phyloP scores from a whole-genome alignment of 2,113 vertebrate genomes.

The Hymenochirus boettgeri region DNA sequence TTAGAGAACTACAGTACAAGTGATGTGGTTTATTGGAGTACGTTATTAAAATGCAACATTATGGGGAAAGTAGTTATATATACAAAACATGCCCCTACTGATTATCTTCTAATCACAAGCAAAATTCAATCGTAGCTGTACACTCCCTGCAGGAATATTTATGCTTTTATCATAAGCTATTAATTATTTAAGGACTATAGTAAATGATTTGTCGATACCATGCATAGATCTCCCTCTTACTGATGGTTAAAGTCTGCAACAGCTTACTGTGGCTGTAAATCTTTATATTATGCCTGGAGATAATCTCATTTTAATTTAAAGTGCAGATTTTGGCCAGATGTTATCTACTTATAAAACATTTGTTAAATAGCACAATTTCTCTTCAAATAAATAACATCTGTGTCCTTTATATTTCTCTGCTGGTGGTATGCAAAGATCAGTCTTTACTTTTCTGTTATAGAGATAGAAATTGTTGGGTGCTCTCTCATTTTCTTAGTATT shows the following conservation, averaged over 20 bases:
- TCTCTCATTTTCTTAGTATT: slow-evolving; percentile 11
- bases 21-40: too few species aligned
- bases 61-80: too few species aligned
- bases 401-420: slow-evolving; percentile 22
- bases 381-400: slow-evolving; percentile 46
- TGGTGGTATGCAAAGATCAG: slow-evolving; percentile 31
- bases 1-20: too few species aligned
- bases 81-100: slow-evolving; percentile 10
- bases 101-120: not conserved
- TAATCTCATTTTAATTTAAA: slow-evolving; percentile 37
- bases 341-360: slow-evolving; percentile 43
- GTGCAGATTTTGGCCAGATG: slow-evolving; percentile 44
- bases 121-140: slow-evolving; percentile 22
- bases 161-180: slow-evolving; percentile 26
- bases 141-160: slow-evolving; percentile 25
- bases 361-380: slow-evolving; percentile 32
- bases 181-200: slow-evolving; percentile 19
- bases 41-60: too few species aligned
- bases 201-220: slow-evolving; percentile 34
- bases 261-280: slow-evolving; percentile 9
- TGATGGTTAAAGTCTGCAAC: not conserved
- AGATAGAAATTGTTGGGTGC: slow-evolving; percentile 9
- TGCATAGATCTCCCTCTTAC: slow-evolving; percentile 20
- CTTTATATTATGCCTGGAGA: slow-evolving; percentile 20
- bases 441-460: slow-evolving; percentile 19